phyloP scores from a whole-genome alignment of 2,113 vertebrate genomes.

The Nothocercus nigrocapillus region DNA sequence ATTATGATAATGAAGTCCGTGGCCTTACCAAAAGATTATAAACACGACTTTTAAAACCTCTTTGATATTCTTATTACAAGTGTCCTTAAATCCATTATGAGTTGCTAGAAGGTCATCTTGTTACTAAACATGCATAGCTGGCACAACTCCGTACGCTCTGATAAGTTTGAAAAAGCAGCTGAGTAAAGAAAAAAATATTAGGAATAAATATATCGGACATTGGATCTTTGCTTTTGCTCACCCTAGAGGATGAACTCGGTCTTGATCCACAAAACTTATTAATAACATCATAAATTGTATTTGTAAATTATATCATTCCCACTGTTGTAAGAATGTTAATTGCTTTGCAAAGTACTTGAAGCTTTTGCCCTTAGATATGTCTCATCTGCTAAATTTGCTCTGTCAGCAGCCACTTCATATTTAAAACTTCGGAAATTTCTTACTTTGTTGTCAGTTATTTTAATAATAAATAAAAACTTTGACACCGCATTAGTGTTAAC shows the following conservation, averaged over 20 bases:
- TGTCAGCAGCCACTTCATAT: background rate
- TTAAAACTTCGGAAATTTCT: background rate
- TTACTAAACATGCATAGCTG: background rate
- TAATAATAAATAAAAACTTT: background rate
- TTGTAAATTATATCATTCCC: background rate
- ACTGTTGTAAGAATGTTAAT: background rate
- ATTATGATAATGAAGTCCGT: slow-evolving; percentile 27
- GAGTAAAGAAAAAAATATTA: background rate
- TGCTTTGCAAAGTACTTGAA: background rate
- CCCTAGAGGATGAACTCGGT: background rate
- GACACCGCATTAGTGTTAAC: background rate
- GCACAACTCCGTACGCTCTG: background rate
- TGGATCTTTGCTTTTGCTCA: background rate
- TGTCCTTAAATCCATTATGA: slow-evolving; percentile 42
- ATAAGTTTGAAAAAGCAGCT: background rate
- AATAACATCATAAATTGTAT: background rate
- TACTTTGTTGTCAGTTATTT: background rate
- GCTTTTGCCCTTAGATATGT: background rate
- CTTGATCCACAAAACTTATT: background rate
- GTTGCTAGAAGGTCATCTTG: background rate
- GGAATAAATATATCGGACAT: background rate
- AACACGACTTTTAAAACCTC: background rate
- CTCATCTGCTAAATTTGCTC: background rate
- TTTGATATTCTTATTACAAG: slow-evolving; percentile 17
- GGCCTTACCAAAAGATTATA: slow-evolving; percentile 11